Conservation (phyloP, 2,888 invertebrate genomes). For the Lucinisca nassula region DNA sequence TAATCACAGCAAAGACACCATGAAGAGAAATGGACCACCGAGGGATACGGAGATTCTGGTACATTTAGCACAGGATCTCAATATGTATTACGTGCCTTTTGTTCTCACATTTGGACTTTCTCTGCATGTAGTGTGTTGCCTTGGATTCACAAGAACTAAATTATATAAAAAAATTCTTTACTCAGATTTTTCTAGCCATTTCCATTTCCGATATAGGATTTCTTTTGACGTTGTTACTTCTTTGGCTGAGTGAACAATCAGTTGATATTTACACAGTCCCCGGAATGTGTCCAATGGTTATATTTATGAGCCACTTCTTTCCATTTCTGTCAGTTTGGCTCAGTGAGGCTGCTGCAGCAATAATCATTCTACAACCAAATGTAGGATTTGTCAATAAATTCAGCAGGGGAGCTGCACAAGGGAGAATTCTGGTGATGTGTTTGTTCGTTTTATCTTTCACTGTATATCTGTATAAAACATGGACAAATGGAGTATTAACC, state of each 20-base stretch:
- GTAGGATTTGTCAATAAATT: constrained; percentile 38
- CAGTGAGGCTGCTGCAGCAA: constrained; percentile 67
- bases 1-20: constrained; percentile 15
- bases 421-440: constrained; percentile 67
- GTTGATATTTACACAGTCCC: constrained; percentile 76
- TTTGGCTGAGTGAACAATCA: constrained; percentile 74
- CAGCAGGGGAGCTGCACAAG: constrained; percentile 68
- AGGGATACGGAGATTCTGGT: constrained; percentile 36
- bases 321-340: constrained; percentile 77
- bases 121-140: constrained; percentile 57
- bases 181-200: constrained; percentile 75
- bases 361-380: constrained; percentile 67
- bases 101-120: constrained; percentile 69
- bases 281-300: constrained; percentile 78
- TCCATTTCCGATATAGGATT: constrained; percentile 75
- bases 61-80: constrained; percentile 48
- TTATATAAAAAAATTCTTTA: constrained; percentile 74
- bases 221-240: constrained; percentile 71
- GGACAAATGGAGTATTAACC: constrained; percentile 75
- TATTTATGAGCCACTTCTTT: constrained; percentile 79
- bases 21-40: constrained; percentile 15
- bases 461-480: constrained; percentile 79
- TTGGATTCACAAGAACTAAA: constrained; percentile 72
- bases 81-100: constrained; percentile 72
- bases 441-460: constrained; percentile 75